Evolutionary conservation across 2,797 vertebrate species (phyloP).

Genomic region (Coregonus suidteri): DNA sequence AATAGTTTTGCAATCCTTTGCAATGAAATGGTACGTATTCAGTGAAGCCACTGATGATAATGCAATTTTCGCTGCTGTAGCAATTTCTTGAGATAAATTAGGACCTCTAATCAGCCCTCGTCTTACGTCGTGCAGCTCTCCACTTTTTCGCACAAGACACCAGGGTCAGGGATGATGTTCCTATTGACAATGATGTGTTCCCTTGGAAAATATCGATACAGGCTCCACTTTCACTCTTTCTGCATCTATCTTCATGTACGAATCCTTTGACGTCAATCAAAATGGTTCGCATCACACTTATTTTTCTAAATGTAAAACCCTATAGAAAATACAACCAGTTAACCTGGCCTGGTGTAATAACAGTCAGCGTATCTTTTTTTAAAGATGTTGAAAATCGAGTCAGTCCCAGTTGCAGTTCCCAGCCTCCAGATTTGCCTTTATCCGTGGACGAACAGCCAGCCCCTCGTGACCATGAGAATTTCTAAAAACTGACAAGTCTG

Average conservation of each 20-base stretch:
- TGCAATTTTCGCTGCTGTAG: not conserved
- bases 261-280: slow-evolving; percentile 40
- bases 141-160: not conserved
- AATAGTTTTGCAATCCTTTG: too few species aligned
- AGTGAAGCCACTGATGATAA: not conserved
- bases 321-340: slow-evolving; percentile 37
- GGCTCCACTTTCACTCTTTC: slow-evolving; percentile 44
- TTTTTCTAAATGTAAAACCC: slow-evolving; percentile 37
- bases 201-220: slow-evolving; percentile 47
- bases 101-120: slow-evolving; percentile 43
- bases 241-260: slow-evolving; percentile 51
- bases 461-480: slow-evolving; percentile 64
- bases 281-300: slow-evolving; percentile 58
- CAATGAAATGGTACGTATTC: not conserved
- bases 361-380: slow-evolving; percentile 38
- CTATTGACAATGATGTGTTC: slow-evolving; percentile 39
- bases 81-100: slow-evolving; percentile 18
- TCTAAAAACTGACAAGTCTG: slow-evolving; percentile 23
- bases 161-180: not conserved
- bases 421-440: slow-evolving; percentile 23
- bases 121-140: not conserved
- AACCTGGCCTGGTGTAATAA: slow-evolving; percentile 54
- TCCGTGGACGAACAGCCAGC: slow-evolving; percentile 34
- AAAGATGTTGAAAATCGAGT: slow-evolving; percentile 68
- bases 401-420: slow-evolving; percentile 60